phyloP scores from a whole-genome alignment of 2,888 invertebrate species.

The Scaptomyza reducta region DNA sequence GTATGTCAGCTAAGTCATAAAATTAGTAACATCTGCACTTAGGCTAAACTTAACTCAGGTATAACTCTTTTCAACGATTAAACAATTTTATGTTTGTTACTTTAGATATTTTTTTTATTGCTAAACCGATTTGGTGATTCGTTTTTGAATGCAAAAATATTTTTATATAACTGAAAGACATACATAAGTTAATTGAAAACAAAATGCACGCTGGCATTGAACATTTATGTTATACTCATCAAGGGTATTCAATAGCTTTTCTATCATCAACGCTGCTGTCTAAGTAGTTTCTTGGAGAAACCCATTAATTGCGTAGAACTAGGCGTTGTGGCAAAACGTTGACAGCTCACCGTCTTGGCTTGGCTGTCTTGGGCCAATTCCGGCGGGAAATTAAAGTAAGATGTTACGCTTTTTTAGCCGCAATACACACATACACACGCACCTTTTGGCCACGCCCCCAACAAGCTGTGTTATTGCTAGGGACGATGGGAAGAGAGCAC shows the following conservation, averaged over 20 bases:
- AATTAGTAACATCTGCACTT: not conserved
- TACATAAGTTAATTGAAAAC: no score
- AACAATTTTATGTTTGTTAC: no score
- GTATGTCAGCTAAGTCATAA: conserved; percentile 15
- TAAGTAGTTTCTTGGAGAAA: conserved; percentile 54
- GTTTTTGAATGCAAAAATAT: no score
- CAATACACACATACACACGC: conserved; percentile 37
- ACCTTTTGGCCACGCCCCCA: conserved; percentile 56
- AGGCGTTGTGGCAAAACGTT: conserved; percentile 64
- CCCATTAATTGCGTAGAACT: conserved; percentile 72
- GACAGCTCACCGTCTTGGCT: conserved; percentile 59
- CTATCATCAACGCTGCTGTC: not conserved
- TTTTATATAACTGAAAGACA: no score
- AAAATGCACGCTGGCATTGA: no score
- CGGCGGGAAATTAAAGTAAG: conserved; percentile 77
- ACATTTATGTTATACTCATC: not conserved
- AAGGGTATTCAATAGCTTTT: conserved; percentile 28
- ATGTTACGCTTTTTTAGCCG: conserved; percentile 74
- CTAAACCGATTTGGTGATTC: no score
- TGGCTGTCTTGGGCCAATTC: conserved; percentile 62
- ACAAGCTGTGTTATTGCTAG: conserved; percentile 6
- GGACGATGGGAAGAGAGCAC: conserved; percentile 13
- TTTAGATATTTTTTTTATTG: no score
- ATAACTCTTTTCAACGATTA: no score
- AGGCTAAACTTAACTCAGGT: not conserved